Percentiles rank a stretch among this genome's conserved stretches.
Conservation (phyloP, 1,140 invertebrate genomes). For the Scaptomyza pallida region DNA sequence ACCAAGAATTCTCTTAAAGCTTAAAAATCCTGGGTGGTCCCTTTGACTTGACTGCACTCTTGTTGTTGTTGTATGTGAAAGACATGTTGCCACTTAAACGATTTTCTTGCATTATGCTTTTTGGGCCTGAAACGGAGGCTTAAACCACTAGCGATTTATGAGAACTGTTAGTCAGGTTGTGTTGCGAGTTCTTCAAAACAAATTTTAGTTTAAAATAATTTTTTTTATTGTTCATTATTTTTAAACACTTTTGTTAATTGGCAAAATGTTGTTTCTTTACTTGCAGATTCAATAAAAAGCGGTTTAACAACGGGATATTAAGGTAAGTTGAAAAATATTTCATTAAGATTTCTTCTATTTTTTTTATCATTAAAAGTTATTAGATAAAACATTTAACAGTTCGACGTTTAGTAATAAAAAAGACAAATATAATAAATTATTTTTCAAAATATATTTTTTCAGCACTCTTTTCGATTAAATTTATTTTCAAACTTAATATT, state of each 20-base stretch:
- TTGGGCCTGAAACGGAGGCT: neutral
- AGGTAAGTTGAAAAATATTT: neutral
- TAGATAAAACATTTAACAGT: no score
- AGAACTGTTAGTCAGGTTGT: neutral
- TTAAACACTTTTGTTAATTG: neutral
- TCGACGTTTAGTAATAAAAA: no score
- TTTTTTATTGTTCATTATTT: neutral
- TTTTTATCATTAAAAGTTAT: no score
- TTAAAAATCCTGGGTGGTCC: slow-evolving; percentile 76
- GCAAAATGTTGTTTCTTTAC: slow-evolving; percentile 13
- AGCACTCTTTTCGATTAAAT: no score
- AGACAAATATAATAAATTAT: no score
- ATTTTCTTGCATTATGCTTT: slow-evolving; percentile 27
- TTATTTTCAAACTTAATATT: no score
- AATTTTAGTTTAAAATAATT: neutral
- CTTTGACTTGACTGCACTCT: slow-evolving; percentile 33
- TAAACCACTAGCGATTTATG: neutral
- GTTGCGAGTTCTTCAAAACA: neutral
- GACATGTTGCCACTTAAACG: slow-evolving; percentile 13
- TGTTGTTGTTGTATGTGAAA: slow-evolving; percentile 36
- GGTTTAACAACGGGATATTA: neutral
- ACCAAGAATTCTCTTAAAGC: slow-evolving; percentile 66
- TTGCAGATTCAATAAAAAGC: slow-evolving; percentile 3
- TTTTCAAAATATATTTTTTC: no score
- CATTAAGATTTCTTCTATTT: no score